phyloP scores from a whole-genome alignment of 1,140 invertebrate species.

The Leptopilina boulardi region DNA sequence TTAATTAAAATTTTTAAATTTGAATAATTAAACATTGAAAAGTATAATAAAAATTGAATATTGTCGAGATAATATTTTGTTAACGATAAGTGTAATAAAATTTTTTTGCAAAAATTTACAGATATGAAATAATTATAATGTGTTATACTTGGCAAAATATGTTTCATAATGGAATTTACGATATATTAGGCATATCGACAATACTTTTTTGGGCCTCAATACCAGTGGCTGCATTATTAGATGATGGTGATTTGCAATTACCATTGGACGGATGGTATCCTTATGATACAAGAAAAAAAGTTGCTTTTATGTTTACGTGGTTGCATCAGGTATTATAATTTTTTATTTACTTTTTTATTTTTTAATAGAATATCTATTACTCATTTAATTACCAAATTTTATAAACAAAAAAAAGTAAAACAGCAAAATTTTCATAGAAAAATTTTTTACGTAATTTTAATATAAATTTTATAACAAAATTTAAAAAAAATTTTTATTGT shows the following conservation, averaged over 20 bases:
- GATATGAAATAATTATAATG: not conserved
- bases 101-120: too few species aligned
- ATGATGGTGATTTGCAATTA: not conserved
- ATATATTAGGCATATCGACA: not conserved
- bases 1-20: too few species aligned
- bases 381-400: too few species aligned
- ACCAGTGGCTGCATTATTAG: not conserved
- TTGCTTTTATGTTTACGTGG: not conserved
- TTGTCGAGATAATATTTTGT: too few species aligned
- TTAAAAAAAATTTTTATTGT: too few species aligned
- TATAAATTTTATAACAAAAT: not conserved
- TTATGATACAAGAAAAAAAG: not conserved
- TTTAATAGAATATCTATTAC: not conserved
- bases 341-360: not conserved
- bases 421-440: too few species aligned
- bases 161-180: not conserved
- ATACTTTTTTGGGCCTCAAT: not conserved
- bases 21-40: too few species aligned
- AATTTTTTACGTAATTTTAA: too few species aligned
- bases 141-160: conserved; percentile 8
- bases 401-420: too few species aligned
- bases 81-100: too few species aligned
- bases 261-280: conserved; percentile 21
- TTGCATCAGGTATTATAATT: not conserved
- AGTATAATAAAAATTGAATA: too few species aligned